Evolutionary conservation across 2,113 vertebrate genomes (phyloP).

Genomic region (Leptobrachium leishanense): DNA sequence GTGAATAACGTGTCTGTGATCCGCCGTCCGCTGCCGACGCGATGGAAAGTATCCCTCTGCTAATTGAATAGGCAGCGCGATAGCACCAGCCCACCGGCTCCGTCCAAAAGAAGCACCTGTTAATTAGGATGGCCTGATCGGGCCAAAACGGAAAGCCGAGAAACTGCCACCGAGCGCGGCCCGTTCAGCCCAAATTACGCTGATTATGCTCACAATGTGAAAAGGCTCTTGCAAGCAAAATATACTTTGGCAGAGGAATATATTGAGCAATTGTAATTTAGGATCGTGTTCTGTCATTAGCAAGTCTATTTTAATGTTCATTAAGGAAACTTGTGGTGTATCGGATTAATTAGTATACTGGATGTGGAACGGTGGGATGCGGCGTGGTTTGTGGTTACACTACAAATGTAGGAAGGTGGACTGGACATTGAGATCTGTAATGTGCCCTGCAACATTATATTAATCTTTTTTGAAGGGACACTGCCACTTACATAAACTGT

Average conservation of each 20-base stretch:
- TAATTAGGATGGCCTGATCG: conserved; percentile 12
- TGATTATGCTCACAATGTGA: background rate
- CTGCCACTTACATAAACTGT: too few species aligned
- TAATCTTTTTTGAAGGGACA: background rate
- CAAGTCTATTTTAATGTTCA: background rate
- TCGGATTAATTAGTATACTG: too few species aligned
- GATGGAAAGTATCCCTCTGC: background rate
- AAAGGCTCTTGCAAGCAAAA: background rate
- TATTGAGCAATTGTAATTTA: background rate
- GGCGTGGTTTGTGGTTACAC: too few species aligned
- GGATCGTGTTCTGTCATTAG: background rate
- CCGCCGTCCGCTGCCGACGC: background rate
- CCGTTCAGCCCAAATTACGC: background rate
- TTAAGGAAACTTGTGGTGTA: too few species aligned
- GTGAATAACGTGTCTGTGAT: conserved; percentile 7
- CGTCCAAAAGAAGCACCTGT: conserved; percentile 29
- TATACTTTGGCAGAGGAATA: background rate
- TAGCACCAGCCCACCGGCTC: background rate
- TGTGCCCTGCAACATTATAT: background rate
- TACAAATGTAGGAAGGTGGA: too few species aligned
- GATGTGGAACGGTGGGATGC: too few species aligned
- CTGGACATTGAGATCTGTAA: too few species aligned
- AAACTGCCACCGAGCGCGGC: background rate
- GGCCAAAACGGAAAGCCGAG: background rate
- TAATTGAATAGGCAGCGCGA: conserved; percentile 15